Percentiles rank a stretch among this genome's conserved stretches.
These are phyloP conservation scores for Trissoscelio sp. DNA, from an alignment of 2,888 invertebrate genomes.

Conservation along the genomic window DNA sequence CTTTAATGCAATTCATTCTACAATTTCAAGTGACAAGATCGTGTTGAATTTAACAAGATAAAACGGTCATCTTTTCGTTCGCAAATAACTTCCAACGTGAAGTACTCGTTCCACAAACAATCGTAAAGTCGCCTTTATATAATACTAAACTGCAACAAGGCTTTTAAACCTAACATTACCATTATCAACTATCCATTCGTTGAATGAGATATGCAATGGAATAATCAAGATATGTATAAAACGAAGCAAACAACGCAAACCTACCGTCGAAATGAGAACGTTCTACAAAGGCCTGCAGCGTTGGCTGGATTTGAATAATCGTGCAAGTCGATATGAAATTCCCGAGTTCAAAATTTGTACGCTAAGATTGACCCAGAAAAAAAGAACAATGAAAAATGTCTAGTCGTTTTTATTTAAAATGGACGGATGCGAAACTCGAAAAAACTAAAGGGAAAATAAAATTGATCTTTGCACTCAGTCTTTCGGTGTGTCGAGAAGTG, in stretches of 20 bases:
- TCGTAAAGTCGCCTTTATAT: constrained; percentile 44
- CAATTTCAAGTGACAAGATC: background rate
- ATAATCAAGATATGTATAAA: constrained; percentile 73
- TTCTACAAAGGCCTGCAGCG: constrained; percentile 68
- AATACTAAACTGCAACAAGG: constrained; percentile 62
- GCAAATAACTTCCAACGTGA: constrained; percentile 17
- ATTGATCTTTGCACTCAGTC: constrained; percentile 61
- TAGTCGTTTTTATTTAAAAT: constrained; percentile 22
- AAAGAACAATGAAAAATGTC: constrained; percentile 12
- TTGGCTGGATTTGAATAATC: constrained; percentile 31
- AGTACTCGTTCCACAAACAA: constrained; percentile 38
- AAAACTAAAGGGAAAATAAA: constrained; percentile 9
- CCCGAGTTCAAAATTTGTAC: constrained; percentile 10
- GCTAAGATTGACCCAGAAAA: constrained; percentile 9
- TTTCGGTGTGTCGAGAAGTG: constrained; percentile 43
- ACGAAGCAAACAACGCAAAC: constrained; percentile 69
- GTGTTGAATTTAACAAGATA: constrained; percentile 2
- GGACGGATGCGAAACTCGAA: constrained; percentile 60
- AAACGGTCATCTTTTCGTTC: background rate
- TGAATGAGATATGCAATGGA: constrained; percentile 71
- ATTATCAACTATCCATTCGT: constrained; percentile 67
- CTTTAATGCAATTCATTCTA: background rate
- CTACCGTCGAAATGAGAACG: constrained; percentile 63
- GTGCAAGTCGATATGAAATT: constrained; percentile 13
- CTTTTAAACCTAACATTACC: constrained; percentile 57